Conservation (phyloP, 2,797 vertebrate genomes). For the Crenuchus spilurus region DNA sequence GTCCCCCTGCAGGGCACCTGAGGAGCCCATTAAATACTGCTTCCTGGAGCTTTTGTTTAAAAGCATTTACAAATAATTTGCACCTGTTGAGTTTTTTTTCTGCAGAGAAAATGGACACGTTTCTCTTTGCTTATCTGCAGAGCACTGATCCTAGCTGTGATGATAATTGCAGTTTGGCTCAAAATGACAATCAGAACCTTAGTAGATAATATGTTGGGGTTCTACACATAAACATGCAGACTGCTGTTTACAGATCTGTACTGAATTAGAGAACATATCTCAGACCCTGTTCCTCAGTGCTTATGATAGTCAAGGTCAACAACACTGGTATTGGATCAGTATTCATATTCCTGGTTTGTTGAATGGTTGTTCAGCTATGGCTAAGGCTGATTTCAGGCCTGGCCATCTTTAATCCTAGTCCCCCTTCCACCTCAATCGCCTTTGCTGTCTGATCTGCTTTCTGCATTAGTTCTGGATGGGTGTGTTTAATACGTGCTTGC, state of each 20-base stretch:
- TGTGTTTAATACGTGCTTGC: neutral
- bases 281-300: too few species aligned
- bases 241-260: too few species aligned
- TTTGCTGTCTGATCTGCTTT: neutral
- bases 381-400: too few species aligned
- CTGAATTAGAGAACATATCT: too few species aligned
- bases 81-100: constrained; percentile 5
- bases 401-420: too few species aligned
- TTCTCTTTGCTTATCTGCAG: neutral
- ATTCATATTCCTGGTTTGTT: too few species aligned
- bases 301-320: too few species aligned
- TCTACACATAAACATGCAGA: too few species aligned
- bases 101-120: constrained; percentile 1
- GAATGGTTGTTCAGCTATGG: too few species aligned
- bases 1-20: neutral
- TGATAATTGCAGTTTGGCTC: neutral
- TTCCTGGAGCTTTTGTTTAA: neutral
- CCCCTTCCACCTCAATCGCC: neutral
- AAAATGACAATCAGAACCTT: neutral
- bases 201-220: too few species aligned
- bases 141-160: neutral
- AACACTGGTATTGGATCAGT: too few species aligned
- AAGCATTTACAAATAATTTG: neutral
- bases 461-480: neutral
- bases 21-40: neutral